Percentiles rank a stretch among this genome's conserved stretches.
These are phyloP conservation scores for Ptycholaimellus sp. DNA, from an alignment of 2,888 invertebrate genomes.

Conservation along the genomic window DNA sequence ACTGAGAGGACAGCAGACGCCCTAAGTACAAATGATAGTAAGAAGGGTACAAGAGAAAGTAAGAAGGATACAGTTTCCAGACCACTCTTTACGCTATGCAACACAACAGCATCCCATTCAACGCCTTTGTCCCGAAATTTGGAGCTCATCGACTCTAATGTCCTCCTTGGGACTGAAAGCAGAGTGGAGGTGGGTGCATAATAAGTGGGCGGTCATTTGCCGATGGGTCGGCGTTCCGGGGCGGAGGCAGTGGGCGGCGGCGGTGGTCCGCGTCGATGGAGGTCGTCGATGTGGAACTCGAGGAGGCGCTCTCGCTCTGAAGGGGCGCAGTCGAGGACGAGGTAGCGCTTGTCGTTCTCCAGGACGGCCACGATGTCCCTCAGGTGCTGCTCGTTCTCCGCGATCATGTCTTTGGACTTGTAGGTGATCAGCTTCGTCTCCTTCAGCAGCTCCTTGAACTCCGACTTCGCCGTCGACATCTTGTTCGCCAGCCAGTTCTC, in stretches of 20 bases:
- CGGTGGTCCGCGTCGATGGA: slow-evolving; percentile 79
- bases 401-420: slow-evolving; percentile 50
- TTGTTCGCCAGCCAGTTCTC: slow-evolving; percentile 72
- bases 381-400: slow-evolving; percentile 51
- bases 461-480: slow-evolving; percentile 61
- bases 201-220: no score
- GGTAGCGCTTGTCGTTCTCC: slow-evolving; percentile 43
- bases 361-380: slow-evolving; percentile 65
- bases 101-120: no score
- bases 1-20: no score
- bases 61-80: no score
- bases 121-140: no score
- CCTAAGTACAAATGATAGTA: no score
- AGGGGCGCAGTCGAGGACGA: slow-evolving; percentile 61
- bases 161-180: no score
- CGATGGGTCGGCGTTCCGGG: no score
- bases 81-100: no score
- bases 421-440: slow-evolving; percentile 83
- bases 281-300: slow-evolving; percentile 63
- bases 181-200: no score
- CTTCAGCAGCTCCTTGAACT: slow-evolving; percentile 64
- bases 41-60: no score
- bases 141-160: no score
- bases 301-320: slow-evolving; percentile 66
- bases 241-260: slow-evolving; percentile 95